These are phyloP conservation scores for Arnoldichthys spilopterus DNA, from an alignment of 2,797 vertebrate species.

Conservation along the genomic window DNA sequence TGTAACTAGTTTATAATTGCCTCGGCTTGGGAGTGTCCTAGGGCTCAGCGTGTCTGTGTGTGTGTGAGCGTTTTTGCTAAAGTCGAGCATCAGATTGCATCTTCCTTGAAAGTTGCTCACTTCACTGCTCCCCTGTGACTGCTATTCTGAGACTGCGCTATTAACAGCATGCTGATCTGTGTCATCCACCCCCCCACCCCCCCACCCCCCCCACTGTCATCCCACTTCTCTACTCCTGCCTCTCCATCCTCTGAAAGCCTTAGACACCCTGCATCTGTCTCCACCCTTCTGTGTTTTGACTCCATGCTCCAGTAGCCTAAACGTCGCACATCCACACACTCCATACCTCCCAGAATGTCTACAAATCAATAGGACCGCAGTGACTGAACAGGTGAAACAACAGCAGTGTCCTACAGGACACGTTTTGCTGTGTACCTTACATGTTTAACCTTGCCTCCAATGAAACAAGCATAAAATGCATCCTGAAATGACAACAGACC, in stretches of 20 bases:
- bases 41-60: background rate
- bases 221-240: slow-evolving; percentile 44
- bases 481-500: no score
- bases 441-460: background rate
- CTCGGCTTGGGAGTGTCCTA: background rate
- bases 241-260: slow-evolving; percentile 64
- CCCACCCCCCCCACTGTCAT: slow-evolving; percentile 58
- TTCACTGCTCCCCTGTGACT: slow-evolving; percentile 60
- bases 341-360: background rate
- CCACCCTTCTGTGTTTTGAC: slow-evolving; percentile 56
- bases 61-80: slow-evolving; percentile 24
- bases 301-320: background rate
- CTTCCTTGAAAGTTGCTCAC: slow-evolving; percentile 50
- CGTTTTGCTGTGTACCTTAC: background rate
- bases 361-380: background rate
- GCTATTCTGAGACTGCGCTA: slow-evolving; percentile 75
- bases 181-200: slow-evolving; percentile 74
- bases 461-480: background rate
- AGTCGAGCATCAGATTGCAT: slow-evolving; percentile 39
- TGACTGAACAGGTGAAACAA: background rate
- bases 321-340: background rate
- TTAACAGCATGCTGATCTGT: slow-evolving; percentile 76
- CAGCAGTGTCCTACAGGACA: background rate
- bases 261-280: slow-evolving; percentile 48
- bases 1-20: background rate